phyloP scores from a whole-genome alignment of 1,140 invertebrate species.

The Branchinecta lindahli region DNA sequence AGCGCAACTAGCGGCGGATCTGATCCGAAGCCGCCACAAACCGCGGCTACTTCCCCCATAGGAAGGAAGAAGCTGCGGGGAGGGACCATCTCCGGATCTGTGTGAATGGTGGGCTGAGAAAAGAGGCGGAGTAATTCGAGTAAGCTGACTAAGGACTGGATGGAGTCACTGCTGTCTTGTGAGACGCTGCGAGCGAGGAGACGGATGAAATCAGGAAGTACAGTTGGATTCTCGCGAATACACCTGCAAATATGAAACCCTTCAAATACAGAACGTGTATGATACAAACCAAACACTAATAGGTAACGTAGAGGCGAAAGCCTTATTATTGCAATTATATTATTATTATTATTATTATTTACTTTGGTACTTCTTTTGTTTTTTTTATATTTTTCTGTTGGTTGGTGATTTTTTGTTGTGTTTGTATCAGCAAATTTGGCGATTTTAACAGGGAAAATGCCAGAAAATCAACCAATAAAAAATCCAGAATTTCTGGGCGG shows the following conservation, averaged over 20 bases:
- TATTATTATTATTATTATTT: too few relatives aligned
- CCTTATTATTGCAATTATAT: too few relatives aligned
- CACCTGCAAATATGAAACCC: neutral
- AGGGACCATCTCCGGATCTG: neutral
- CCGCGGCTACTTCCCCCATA: neutral
- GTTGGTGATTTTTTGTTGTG: too few relatives aligned
- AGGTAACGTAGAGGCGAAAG: too few relatives aligned
- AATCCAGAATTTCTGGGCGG: too few relatives aligned
- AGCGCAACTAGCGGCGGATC: neutral
- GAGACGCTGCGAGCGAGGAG: neutral
- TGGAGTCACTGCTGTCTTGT: neutral
- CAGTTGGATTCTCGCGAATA: neutral
- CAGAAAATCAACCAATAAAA: too few relatives aligned
- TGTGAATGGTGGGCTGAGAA: neutral
- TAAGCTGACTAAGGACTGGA: neutral
- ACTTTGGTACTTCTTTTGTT: too few relatives aligned
- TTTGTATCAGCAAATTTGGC: too few relatives aligned
- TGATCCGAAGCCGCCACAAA: neutral
- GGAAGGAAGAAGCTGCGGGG: neutral
- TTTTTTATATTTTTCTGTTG: too few relatives aligned
- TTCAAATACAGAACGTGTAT: too few relatives aligned
- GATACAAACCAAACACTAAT: too few relatives aligned
- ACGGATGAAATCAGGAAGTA: neutral
- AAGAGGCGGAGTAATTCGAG: neutral
- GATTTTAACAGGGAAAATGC: too few relatives aligned